A percentile compares a stretch with the other conserved stretches of the same genome.
These are phyloP conservation scores for Lamellibrachia columna DNA, from an alignment of 2,888 invertebrate species.

Conservation along the genomic window DNA sequence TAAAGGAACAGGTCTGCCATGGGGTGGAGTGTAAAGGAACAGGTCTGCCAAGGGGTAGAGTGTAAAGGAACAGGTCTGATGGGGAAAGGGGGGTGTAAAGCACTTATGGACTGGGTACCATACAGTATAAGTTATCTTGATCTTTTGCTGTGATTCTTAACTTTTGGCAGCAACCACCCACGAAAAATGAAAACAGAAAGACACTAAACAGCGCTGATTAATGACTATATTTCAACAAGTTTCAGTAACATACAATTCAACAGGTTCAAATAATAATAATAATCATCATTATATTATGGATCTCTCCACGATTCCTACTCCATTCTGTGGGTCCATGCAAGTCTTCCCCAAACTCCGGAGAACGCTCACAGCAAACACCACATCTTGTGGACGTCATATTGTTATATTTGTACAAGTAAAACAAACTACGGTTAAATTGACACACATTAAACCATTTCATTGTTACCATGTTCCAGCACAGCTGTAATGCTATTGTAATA, in stretches of 20 bases:
- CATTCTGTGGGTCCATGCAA: not conserved
- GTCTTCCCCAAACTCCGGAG: not conserved
- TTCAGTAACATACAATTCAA: constrained; percentile 12
- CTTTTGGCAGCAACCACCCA: not conserved
- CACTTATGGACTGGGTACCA: no score
- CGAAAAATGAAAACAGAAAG: not conserved
- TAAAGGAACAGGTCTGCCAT: no score
- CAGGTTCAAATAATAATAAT: constrained; percentile 7
- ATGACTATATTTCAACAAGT: constrained; percentile 10
- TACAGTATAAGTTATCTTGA: no score
- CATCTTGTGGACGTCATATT: not conserved
- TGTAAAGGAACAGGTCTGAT: no score
- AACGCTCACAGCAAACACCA: not conserved
- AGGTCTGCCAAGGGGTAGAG: no score
- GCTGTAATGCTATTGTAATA: not conserved
- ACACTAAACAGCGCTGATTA: not conserved
- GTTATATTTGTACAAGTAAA: not conserved
- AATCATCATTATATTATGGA: not conserved
- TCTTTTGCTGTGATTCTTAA: no score
- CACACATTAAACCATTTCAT: constrained; percentile 1
- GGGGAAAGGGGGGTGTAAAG: no score
- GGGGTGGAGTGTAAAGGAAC: no score
- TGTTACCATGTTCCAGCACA: not conserved
- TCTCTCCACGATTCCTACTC: not conserved
- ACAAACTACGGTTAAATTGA: not conserved